Evolutionary conservation across 1,140 invertebrate genomes (phyloP).

Genomic region (Latrodectus geometricus): DNA sequence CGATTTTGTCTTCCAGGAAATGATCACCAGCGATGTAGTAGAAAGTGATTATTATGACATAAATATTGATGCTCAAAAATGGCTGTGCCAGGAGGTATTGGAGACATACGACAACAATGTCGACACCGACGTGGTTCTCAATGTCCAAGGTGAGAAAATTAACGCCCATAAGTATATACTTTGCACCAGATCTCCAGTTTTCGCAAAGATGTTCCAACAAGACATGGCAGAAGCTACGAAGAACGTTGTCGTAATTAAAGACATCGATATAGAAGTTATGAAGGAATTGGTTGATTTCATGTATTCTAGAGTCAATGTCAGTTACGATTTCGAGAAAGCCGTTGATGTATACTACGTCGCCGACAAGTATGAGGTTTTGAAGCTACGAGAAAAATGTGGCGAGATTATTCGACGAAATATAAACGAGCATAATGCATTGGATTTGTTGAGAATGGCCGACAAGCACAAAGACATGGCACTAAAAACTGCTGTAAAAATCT

Average conservation of each 20-base stretch:
- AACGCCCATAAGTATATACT: conserved; percentile 78
- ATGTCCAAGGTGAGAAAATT: conserved; percentile 66
- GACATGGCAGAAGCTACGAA: not conserved
- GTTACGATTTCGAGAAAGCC: not conserved
- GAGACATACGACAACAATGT: not conserved
- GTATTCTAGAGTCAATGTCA: not conserved
- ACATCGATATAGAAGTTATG: not conserved
- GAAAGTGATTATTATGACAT: no score
- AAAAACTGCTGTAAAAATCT: no score
- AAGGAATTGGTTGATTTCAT: not conserved
- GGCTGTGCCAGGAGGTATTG: not conserved
- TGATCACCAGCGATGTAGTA: no score
- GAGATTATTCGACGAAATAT: no score
- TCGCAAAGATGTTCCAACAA: conserved; percentile 77
- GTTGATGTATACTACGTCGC: not conserved
- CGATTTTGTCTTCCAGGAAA: no score
- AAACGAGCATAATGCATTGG: no score
- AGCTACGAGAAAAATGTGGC: not conserved
- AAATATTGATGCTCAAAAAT: not conserved
- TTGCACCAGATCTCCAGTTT: conserved; percentile 79
- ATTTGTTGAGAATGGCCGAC: no score
- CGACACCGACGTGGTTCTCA: not conserved
- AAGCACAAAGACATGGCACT: no score
- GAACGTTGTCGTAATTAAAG: not conserved
- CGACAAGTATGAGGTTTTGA: not conserved